Conservation (phyloP, 2,888 invertebrate species). For the Limnephilus rhombicus region DNA sequence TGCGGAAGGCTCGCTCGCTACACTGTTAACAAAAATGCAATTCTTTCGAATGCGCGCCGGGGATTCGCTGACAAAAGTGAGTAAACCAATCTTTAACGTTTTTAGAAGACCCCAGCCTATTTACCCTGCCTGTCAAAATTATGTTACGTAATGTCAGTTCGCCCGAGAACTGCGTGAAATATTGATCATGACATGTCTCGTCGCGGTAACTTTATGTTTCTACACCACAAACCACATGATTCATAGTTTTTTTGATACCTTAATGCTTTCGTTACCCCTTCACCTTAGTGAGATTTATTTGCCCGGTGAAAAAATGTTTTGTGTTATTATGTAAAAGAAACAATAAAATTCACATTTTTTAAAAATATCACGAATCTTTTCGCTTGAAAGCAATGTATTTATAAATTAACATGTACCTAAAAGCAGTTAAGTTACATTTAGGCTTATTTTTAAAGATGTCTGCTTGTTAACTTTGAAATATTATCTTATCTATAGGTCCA, state of each 20-base stretch:
- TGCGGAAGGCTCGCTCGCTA: constrained; percentile 84
- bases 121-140: constrained; percentile 71
- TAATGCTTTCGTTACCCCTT: neutral
- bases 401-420: neutral
- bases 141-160: constrained; percentile 77
- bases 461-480: neutral
- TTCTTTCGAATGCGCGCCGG: constrained; percentile 80
- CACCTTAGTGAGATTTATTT: neutral
- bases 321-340: constrained; percentile 38
- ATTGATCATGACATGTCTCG: constrained; percentile 53
- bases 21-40: constrained; percentile 81
- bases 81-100: constrained; percentile 69
- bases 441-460: neutral
- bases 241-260: constrained; percentile 13
- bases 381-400: neutral
- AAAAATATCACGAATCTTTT: neutral
- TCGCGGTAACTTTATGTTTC: neutral
- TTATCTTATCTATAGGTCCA: neutral
- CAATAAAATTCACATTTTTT: neutral
- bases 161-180: constrained; percentile 22
- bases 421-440: neutral
- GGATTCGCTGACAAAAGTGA: constrained; percentile 83
- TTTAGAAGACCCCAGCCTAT: constrained; percentile 66
- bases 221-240: neutral
- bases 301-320: constrained; percentile 22